Evolutionary conservation across 2,888 invertebrate species (phyloP), one percentile per base, ranked within the genome.

Genomic region (Hanleya hanleyi): DNA sequence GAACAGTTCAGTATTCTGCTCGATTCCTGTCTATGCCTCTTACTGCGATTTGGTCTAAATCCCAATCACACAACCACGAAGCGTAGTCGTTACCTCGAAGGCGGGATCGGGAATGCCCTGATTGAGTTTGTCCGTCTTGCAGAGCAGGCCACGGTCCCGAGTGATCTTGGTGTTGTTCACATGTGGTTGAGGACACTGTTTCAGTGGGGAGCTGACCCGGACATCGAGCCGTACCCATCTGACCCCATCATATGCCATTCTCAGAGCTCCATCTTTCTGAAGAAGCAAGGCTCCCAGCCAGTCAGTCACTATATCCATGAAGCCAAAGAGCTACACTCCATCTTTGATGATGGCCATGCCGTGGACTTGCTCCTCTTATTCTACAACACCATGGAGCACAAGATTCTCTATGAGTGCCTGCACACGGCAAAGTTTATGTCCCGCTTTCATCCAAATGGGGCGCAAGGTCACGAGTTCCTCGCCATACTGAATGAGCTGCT

Each of bases 151-250:
- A 91, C 94, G 51, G 93, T 92, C 72, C 93, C 93, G 71, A 91
- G 92, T 67, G 95, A 95, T 86, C 93, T 95, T 84, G 92, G 93
- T 78, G 93, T 94, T 87, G 93, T 95, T 70, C 94, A 94, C 86
- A 93, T 94, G 84, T 92, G 95, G 83, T 93, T 94, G 3, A 90
- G 94, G 76, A 94, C 94, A 0, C 92, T 95, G 26, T 92, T 95
- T 64, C 94, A 94, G 88, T 94, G 94, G 86, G 95, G 95, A 68
- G 95, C 94, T 51, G 93, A 95, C 91, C 94, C 95, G 22, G 94
- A 94, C 85, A 91, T 94, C 71, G 93, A 93, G 81, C 91, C 94
- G 47, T 89, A 91, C 76, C 90, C 90, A 50, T 88, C 91, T 1
- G 92, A 92, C 74, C 90, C 91, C 18, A 91, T 91, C 84, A 92